Conservation (phyloP, 2,113 vertebrate genomes). For the cattle (Bos taurus) region DNA sequence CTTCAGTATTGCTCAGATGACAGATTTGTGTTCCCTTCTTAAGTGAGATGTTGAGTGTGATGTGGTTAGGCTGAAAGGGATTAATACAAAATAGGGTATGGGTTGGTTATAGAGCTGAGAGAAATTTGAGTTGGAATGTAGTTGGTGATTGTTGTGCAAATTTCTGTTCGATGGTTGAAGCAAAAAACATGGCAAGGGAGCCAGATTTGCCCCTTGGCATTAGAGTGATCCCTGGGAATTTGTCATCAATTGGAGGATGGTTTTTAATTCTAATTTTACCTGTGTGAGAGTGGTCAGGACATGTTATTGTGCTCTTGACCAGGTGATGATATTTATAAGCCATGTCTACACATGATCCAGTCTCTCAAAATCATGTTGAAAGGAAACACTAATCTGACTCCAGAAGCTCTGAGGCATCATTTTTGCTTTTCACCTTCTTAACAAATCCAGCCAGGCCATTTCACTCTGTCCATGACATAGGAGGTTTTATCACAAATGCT, state of each 20-base stretch:
- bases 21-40: neutral
- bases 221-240: neutral
- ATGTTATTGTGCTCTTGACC: neutral
- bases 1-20: neutral
- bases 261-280: neutral
- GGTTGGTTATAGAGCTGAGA: neutral
- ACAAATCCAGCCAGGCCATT: neutral
- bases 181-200: neutral
- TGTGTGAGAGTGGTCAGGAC: neutral
- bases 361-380: neutral
- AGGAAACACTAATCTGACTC: neutral
- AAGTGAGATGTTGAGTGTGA: neutral
- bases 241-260: neutral
- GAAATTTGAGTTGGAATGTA: neutral
- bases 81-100: neutral
- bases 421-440: neutral
- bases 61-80: neutral
- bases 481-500: neutral
- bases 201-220: neutral
- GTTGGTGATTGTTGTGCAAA: neutral
- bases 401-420: neutral
- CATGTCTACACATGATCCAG: neutral
- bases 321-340: neutral
- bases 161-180: neutral
- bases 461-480: neutral